Evolutionary conservation across 1,140 invertebrate genomes (phyloP), one percentile per base, ranked within the genome.

Genomic region (Pachypeltis micranthus): DNA sequence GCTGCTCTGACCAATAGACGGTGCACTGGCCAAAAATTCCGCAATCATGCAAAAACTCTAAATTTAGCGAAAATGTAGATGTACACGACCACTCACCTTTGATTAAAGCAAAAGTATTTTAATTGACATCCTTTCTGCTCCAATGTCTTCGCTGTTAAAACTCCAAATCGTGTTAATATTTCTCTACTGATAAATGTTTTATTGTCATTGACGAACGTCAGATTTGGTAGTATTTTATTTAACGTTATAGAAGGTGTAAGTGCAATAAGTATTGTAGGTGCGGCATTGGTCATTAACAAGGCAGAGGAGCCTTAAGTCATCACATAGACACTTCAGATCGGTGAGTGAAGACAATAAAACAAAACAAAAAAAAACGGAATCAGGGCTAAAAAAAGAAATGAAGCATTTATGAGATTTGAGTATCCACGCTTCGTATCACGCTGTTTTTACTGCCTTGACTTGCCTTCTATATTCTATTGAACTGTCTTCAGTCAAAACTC

Each of bases 331-430:
- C 51, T 59, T 51, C 54, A 61, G 63, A 62, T 64, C 63, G 63
- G 66, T 65, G 66, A 64, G 66, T 64, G 26, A n/a, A 56, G 51
- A 34, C n/a, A n/a, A n/a, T n/a, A n/a, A n/a, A n/a, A n/a, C n/a
- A n/a, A n/a, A n/a, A n/a, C n/a, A 21, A 21, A 61, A 24, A 39
- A 44, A 44, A 61, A 44, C 29, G 21, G 26, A 34, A 29, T n/a
- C 2, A 24, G n/a, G 2, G 26, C 23, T 2, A 44, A 24, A 31
- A 59, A 59, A 59, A 59, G 4, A 51, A 12, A 3, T 34, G 16
- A n/a, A 51, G 47, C 58, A 51, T 51, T 39, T n/a, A 26, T 34
- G n/a, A 31, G 2, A 31, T 59, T n/a, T 31, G 26, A 1, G 25
- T 26, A 21, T 59, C 31, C 25, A 31, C 31, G 44, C 44, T 62